Evolutionary conservation across 1,140 invertebrate species (phyloP), one percentile per base, ranked within the genome.

Genomic region (Drosophila triauraria): DNA sequence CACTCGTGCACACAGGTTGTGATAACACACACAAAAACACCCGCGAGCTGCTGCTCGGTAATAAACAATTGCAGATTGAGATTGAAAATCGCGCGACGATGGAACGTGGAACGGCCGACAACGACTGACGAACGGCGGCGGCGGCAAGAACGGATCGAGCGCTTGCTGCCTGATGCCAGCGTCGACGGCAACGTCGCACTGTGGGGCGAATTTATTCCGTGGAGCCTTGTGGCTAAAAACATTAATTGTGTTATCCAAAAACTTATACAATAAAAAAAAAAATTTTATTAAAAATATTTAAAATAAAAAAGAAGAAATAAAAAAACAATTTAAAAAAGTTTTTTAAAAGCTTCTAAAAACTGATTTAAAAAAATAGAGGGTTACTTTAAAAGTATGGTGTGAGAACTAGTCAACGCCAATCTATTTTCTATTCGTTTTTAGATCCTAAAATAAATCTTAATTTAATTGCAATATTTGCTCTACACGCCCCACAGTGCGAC

Each of bases 111-210:
- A 75, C 81, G 69, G 68, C 69, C 69, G 84, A 87, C 83, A 61
- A 88, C 80, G 84, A 87, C 80, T 87, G 83, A 87, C 83, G 75
- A 79, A 88, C 77, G 65, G 65, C 82, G 83, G 68, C 72, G 69
- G 68, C 81, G 81, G 75, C 80, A 88, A 88, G 82, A 84, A 87
- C 85, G 82, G 84, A 88, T 88, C 86, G 85, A 88, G 85, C 75
- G 65, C 79, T 71, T 35, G 53, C 53, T 56, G 53, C 58, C 61
- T 62, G 60, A 46, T 54, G 76, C 20, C 50, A 43, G 10, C 51
- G 69, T 42, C 47, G 60, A 67, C 53, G 53, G 13, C 20, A 23
- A 6, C 35, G 53, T 10, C 7, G 53, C 53, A 56, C 53, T 2
- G 53, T 56, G 53, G 53, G 32, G 13, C 53, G 8, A 40, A 2